phyloP scores from a whole-genome alignment of 1,140 invertebrate genomes.

The Drosophila lacertosa region DNA sequence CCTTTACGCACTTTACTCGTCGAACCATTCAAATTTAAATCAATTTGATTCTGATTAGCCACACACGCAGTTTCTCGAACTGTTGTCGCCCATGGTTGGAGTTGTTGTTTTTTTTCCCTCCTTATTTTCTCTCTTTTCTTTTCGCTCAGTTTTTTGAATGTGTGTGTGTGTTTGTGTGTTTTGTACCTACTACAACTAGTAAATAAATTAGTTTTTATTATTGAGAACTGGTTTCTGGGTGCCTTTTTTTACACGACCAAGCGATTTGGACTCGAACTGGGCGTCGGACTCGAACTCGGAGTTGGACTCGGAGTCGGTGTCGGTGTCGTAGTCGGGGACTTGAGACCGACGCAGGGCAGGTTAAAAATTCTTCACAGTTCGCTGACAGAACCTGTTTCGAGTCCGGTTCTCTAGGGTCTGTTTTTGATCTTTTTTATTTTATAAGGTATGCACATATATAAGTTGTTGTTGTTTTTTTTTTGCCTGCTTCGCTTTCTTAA shows the following conservation, averaged over 20 bases:
- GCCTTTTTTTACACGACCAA: slow-evolving; percentile 29
- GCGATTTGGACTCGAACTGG: slow-evolving; percentile 18
- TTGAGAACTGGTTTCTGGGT: slow-evolving; percentile 70
- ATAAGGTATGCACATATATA: neutral
- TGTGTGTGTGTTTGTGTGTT: slow-evolving; percentile 44
- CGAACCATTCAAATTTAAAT: slow-evolving; percentile 80
- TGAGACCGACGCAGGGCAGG: slow-evolving; percentile 45
- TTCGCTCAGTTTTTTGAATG: slow-evolving; percentile 17
- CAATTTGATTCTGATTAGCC: slow-evolving; percentile 81
- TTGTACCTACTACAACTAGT: slow-evolving; percentile 76
- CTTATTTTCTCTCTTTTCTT: slow-evolving; percentile 2
- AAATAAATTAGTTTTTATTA: slow-evolving; percentile 82
- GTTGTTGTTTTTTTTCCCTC: slow-evolving; percentile 13
- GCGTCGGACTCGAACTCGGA: slow-evolving; percentile 16
- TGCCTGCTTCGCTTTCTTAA: slow-evolving; percentile 60
- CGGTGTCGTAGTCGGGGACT: slow-evolving; percentile 21
- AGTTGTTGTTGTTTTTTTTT: slow-evolving; percentile 10
- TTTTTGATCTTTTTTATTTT: neutral
- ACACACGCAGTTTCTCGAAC: slow-evolving; percentile 74
- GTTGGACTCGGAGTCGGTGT: slow-evolving; percentile 9
- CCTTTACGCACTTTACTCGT: slow-evolving; percentile 62
- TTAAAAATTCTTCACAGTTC: slow-evolving; percentile 77
- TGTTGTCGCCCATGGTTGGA: slow-evolving; percentile 39
- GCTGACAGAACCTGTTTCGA: slow-evolving; percentile 76
- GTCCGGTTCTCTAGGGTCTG: slow-evolving; percentile 49